Conservation (phyloP, 1,140 invertebrate genomes). For the Wasmannia auropunctata region DNA sequence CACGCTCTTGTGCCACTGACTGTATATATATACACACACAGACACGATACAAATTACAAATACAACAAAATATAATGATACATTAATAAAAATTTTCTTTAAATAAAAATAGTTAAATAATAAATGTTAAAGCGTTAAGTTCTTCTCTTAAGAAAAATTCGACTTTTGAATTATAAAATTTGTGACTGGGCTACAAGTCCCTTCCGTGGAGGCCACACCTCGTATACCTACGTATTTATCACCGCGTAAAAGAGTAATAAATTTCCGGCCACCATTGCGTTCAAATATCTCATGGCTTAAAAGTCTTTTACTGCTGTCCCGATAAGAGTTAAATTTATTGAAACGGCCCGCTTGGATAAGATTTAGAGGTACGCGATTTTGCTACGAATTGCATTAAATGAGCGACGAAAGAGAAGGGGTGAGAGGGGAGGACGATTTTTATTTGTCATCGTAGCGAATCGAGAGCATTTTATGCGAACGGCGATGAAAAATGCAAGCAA, state of each 20-base stretch:
- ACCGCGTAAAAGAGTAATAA: slow-evolving; percentile 21
- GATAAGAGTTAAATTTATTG: slow-evolving; percentile 44
- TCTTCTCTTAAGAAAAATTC: neutral
- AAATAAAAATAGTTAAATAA: neutral
- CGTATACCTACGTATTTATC: neutral
- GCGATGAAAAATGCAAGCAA: slow-evolving; percentile 21
- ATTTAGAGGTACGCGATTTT: slow-evolving; percentile 17
- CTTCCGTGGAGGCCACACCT: neutral
- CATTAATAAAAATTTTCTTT: neutral
- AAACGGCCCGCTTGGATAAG: slow-evolving; percentile 6
- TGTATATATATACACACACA: neutral
- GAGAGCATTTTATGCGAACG: slow-evolving; percentile 35
- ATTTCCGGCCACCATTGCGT: neutral
- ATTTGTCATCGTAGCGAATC: slow-evolving; percentile 17
- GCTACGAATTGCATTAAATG: neutral
- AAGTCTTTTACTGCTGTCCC: slow-evolving; percentile 1
- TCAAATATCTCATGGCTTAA: slow-evolving; percentile 2
- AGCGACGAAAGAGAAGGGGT: too few species aligned
- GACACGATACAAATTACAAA: too few species aligned
- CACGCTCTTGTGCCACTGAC: too few species aligned
- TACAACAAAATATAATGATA: neutral
- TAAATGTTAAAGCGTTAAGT: neutral
- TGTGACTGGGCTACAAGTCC: neutral
- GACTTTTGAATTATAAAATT: neutral
- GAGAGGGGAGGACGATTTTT: neutral